Evolutionary conservation across 2,797 vertebrate species (phyloP), one percentile per base, ranked within the genome.

Genomic region (Masticophis lateralis): DNA sequence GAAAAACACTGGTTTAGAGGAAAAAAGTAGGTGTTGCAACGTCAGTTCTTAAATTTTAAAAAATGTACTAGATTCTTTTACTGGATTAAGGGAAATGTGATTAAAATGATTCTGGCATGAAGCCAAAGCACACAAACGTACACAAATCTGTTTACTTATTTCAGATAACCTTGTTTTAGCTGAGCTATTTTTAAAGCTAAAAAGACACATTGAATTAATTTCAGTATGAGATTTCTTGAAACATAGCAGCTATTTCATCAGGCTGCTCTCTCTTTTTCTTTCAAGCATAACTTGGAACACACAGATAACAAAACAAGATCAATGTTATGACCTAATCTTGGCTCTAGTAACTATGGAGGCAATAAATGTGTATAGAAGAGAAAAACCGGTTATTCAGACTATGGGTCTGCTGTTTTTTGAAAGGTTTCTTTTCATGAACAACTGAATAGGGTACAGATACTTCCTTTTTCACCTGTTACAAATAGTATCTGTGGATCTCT

Each of bases 31-130:
- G 92, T 8, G 93, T 7, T 13, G 32, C n/a, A 61, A 5, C 87
- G 20, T 10, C 10, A 55, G 57, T 92, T 89, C 5, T 69, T 57
- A 2, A 61, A 1, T 5, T 55, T 61, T 61, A 89, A 93, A 91
- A 86, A 91, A 87, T 47, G 14, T 53, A 89, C 6, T 51, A 59
- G 59, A 28, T 91, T 94, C 57, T 63, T 28, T 51, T 94, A 92
- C 90, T 28, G 56, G 16, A 87, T 92, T 94, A 47, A 10, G 53
- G 8, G 8, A 87, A 4, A 51, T 91, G 74, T 86, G 91, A 93
- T 4, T 93, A 93, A 89, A 79, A 91, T 95, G 16, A 93, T 93
- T 86, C 90, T 95, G 88, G 94, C 63, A 91, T 37, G 60, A 63
- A 92, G 83, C 28, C 25, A 43, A 91, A 93, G 57, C 87, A 92